Percentiles rank a stretch among this genome's conserved stretches.
These are phyloP conservation scores for Cremastinae sp. DNA, from an alignment of 2,888 invertebrate genomes.

Conservation along the genomic window DNA sequence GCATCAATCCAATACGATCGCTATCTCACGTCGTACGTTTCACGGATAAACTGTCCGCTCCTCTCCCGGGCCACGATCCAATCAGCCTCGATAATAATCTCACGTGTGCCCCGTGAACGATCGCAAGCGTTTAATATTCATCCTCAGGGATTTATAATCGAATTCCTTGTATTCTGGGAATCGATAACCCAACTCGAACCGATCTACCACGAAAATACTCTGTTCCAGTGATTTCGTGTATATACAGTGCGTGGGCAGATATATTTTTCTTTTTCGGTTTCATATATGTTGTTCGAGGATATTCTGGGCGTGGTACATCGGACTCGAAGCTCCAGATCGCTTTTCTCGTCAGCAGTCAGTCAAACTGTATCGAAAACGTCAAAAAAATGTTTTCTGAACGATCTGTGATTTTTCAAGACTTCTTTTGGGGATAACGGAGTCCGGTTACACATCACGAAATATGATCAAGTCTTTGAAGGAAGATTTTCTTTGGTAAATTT, in stretches of 20 bases:
- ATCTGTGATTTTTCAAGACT: neutral
- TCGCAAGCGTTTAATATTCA: slow-evolving; percentile 19
- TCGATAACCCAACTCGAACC: slow-evolving; percentile 25
- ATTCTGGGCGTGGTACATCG: slow-evolving; percentile 10
- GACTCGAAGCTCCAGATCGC: slow-evolving; percentile 25
- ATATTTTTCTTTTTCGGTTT: neutral
- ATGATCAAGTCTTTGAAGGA: too few relatives aligned
- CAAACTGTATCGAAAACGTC: slow-evolving; percentile 23
- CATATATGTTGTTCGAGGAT: neutral
- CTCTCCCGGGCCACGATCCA: slow-evolving; percentile 36
- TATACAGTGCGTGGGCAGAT: slow-evolving; percentile 12
- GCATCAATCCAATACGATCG: slow-evolving; percentile 56
- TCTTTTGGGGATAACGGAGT: too few relatives aligned
- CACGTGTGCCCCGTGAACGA: slow-evolving; percentile 43
- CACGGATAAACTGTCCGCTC: slow-evolving; percentile 39
- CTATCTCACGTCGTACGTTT: slow-evolving; percentile 51
- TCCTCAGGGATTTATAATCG: slow-evolving; percentile 42
- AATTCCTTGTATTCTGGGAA: slow-evolving; percentile 37
- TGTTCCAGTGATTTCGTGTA: too few relatives aligned
- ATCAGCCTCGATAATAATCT: slow-evolving; percentile 51
- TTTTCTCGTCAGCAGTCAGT: neutral
- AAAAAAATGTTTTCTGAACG: slow-evolving; percentile 13
- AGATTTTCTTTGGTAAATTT: too few relatives aligned
- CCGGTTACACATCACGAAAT: too few relatives aligned
- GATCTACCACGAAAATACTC: slow-evolving; percentile 3